A percentile compares a stretch with the other conserved stretches of the same genome.
phyloP scores from a whole-genome alignment of 2,113 vertebrate genomes.

The Platysteira castanea region DNA sequence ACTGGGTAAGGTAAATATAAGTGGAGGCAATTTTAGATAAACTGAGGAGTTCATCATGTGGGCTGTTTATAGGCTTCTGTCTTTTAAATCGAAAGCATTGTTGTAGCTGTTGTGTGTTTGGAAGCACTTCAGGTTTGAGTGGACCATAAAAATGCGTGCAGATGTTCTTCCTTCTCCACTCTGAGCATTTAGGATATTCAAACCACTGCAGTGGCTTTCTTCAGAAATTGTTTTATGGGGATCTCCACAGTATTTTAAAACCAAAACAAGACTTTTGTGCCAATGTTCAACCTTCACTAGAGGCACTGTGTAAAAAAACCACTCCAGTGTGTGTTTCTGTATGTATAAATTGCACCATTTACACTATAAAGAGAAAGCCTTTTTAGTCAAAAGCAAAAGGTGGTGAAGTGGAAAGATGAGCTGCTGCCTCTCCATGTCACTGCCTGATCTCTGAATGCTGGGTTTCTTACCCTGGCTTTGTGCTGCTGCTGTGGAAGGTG shows the following conservation, averaged over 20 bases:
- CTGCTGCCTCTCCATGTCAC: background rate
- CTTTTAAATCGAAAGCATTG: background rate
- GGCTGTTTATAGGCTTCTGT: background rate
- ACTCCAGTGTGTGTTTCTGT: background rate
- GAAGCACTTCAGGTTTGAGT: conserved; percentile 28
- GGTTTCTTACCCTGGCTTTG: background rate
- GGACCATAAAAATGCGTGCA: background rate
- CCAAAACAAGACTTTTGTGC: background rate
- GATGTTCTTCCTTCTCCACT: conserved; percentile 6
- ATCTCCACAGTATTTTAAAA: background rate
- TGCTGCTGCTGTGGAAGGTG: background rate
- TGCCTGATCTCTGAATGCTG: background rate
- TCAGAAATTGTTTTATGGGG: background rate
- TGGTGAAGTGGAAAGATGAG: background rate
- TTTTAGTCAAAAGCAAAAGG: background rate
- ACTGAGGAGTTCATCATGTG: background rate
- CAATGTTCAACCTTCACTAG: background rate
- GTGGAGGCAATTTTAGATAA: background rate
- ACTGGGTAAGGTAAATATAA: background rate
- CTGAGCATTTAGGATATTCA: background rate
- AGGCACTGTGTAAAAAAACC: background rate
- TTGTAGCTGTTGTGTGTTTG: background rate
- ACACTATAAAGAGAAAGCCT: background rate
- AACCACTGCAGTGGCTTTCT: background rate
- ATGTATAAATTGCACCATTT: background rate